These are phyloP conservation scores for Mimas tiliae DNA, from an alignment of 2,888 invertebrate genomes.

Conservation along the genomic window DNA sequence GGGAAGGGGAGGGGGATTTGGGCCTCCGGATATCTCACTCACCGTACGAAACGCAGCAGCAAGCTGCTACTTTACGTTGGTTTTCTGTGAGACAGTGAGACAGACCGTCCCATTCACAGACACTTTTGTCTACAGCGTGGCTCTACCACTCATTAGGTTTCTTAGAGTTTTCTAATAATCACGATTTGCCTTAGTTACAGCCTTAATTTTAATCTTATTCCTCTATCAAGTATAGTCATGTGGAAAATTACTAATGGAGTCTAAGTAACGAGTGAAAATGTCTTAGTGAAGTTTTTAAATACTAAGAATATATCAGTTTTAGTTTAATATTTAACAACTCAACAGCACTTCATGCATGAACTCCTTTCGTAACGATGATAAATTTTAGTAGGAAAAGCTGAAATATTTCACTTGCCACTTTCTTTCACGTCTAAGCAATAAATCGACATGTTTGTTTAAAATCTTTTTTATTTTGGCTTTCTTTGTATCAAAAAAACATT, in stretches of 20 bases:
- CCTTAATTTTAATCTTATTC: neutral
- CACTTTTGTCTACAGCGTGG: too few relatives aligned
- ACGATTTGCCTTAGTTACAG: too few relatives aligned
- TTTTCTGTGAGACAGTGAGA: too few relatives aligned
- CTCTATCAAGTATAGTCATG: neutral
- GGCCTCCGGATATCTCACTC: too few relatives aligned
- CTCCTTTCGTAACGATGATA: slow-evolving; percentile 59
- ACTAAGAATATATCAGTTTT: slow-evolving; percentile 26
- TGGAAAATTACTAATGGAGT: neutral
- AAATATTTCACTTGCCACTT: slow-evolving; percentile 41
- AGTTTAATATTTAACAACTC: slow-evolving; percentile 45
- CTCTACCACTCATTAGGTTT: too few relatives aligned
- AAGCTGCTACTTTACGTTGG: too few relatives aligned
- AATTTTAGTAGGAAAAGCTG: slow-evolving; percentile 59
- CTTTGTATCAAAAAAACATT: slow-evolving; percentile 51
- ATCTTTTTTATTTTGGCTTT: slow-evolving; percentile 45
- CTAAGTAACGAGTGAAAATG: slow-evolving; percentile 16
- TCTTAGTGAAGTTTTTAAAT: neutral
- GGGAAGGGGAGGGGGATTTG: too few relatives aligned
- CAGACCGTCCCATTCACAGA: too few relatives aligned
- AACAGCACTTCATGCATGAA: slow-evolving; percentile 61
- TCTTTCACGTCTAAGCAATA: slow-evolving; percentile 38
- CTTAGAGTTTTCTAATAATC: too few relatives aligned
- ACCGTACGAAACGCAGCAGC: too few relatives aligned
- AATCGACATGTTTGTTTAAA: slow-evolving; percentile 31